Percentiles rank a stretch among this genome's conserved stretches.
These are phyloP conservation scores for Embidobia sp. DNA, from an alignment of 2,888 invertebrate genomes.

Conservation along the genomic window DNA sequence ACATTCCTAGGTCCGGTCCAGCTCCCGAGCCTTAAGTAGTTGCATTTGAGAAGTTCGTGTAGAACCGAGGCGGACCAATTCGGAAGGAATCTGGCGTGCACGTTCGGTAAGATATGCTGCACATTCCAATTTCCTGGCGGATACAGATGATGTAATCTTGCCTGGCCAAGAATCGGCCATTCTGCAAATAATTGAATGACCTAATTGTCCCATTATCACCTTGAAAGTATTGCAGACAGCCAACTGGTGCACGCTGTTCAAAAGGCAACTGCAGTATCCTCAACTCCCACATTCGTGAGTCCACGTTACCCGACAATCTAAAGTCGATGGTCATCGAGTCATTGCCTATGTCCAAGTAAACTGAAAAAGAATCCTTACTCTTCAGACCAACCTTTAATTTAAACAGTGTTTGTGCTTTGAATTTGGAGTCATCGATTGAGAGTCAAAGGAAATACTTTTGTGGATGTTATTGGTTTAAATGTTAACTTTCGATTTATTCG, in stretches of 20 bases:
- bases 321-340: slow-evolving; percentile 83
- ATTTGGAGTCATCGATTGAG: too few species aligned
- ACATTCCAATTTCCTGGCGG: slow-evolving; percentile 87
- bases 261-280: slow-evolving; percentile 89
- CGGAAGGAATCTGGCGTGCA: slow-evolving; percentile 90
- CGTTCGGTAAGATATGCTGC: slow-evolving; percentile 89
- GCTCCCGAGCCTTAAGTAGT: slow-evolving; percentile 78
- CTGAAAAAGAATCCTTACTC: slow-evolving; percentile 79
- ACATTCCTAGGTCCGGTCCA: slow-evolving; percentile 80
- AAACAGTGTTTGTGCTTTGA: too few species aligned
- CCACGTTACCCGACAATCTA: slow-evolving; percentile 84
- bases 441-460: too few species aligned
- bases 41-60: slow-evolving; percentile 38
- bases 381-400: not conserved
- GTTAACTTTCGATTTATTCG: slow-evolving; percentile 10
- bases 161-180: slow-evolving; percentile 90
- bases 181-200: slow-evolving; percentile 91
- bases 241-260: slow-evolving; percentile 88
- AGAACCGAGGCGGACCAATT: slow-evolving; percentile 84
- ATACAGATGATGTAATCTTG: slow-evolving; percentile 91
- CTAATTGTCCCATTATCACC: slow-evolving; percentile 85
- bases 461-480: too few species aligned
- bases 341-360: slow-evolving; percentile 87
- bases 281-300: slow-evolving; percentile 90
- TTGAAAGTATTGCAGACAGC: slow-evolving; percentile 89